Conservation (phyloP, 2,113 vertebrate genomes). For the Buteo buteo region DNA sequence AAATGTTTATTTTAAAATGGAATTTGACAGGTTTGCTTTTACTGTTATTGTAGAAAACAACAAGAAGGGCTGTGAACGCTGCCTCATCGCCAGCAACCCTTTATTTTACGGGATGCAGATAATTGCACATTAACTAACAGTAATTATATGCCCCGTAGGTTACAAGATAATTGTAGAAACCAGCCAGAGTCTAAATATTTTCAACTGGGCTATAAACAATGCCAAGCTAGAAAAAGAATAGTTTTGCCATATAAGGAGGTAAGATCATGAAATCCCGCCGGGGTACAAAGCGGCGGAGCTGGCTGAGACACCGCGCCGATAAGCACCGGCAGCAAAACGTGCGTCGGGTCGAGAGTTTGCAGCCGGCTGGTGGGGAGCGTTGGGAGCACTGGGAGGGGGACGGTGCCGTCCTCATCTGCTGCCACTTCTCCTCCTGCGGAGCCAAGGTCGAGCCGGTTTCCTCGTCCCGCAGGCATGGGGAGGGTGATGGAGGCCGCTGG, state of each 20-base stretch:
- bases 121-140: neutral
- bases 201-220: slow-evolving; percentile 18
- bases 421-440: rapidly evolving
- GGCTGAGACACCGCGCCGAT: neutral
- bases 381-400: neutral
- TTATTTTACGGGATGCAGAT: neutral
- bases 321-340: neutral
- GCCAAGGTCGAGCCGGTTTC: neutral
- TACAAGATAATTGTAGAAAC: neutral
- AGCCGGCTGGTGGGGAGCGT: neutral
- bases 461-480: rapidly evolving
- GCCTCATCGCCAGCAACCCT: neutral
- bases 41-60: neutral
- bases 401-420: rapidly evolving
- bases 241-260: slow-evolving; percentile 57
- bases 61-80: rapidly evolving
- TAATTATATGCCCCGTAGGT: neutral
- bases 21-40: neutral
- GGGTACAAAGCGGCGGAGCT: neutral
- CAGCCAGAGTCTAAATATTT: slow-evolving; percentile 38
- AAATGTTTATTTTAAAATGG: neutral
- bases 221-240: slow-evolving; percentile 45
- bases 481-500: neutral
- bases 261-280: neutral
- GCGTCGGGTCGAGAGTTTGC: neutral